A percentile compares a stretch with the other conserved stretches of the same genome.
phyloP scores from a whole-genome alignment of 2,113 vertebrate genomes.

The Scalopus aquaticus region DNA sequence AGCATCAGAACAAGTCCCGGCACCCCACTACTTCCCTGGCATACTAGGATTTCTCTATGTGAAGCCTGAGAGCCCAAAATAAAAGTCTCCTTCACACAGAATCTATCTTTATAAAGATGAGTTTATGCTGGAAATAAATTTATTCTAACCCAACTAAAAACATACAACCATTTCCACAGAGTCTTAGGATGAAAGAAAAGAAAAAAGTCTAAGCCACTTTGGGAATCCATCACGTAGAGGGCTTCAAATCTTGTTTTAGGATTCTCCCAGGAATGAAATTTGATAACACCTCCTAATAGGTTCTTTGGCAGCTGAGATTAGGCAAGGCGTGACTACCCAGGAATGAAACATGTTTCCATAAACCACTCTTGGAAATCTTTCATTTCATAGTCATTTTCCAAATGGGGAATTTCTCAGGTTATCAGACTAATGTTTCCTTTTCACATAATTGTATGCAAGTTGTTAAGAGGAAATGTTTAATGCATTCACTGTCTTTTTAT shows the following conservation, averaged over 20 bases:
- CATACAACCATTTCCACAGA: neutral
- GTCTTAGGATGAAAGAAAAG: neutral
- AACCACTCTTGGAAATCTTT: neutral
- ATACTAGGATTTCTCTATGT: slow-evolving; percentile 9
- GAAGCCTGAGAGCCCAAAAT: neutral
- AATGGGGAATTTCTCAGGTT: neutral
- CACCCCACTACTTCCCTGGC: neutral
- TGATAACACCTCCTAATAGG: neutral
- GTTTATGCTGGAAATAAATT: slow-evolving; percentile 4
- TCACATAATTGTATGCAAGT: neutral
- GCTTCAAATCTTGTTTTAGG: neutral
- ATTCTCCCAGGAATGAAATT: neutral
- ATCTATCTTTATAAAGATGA: slow-evolving; percentile 16
- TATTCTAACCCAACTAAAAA: slow-evolving; percentile 31
- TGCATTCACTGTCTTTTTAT: neutral
- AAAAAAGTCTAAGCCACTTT: neutral
- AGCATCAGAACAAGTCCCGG: neutral
- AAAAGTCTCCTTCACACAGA: neutral
- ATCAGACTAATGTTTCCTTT: neutral
- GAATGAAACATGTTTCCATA: neutral
- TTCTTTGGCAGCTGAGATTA: neutral
- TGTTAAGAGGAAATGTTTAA: neutral
- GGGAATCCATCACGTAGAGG: neutral
- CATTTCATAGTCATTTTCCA: neutral
- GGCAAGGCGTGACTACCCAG: neutral